Percentiles rank a stretch among this genome's conserved stretches.
These are phyloP conservation scores for Erethizon dorsatum DNA, from an alignment of 2,797 vertebrate species.

Conservation along the genomic window DNA sequence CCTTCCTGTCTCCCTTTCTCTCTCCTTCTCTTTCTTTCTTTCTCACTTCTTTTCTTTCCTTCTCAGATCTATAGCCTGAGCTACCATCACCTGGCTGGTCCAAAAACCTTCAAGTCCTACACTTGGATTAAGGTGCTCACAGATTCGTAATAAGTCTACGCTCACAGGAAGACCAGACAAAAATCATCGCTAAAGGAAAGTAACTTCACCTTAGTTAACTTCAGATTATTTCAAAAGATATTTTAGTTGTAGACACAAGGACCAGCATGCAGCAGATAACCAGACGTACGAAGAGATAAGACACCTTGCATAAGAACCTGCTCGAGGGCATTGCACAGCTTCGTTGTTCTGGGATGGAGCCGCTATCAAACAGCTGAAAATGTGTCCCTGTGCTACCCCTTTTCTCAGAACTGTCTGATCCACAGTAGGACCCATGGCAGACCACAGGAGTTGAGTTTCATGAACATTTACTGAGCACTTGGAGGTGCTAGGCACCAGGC, in stretches of 20 bases:
- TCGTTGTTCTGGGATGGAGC: neutral
- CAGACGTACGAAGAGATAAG: neutral
- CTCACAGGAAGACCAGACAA: neutral
- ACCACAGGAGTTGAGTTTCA: neutral
- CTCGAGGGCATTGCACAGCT: neutral
- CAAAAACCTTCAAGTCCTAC: neutral
- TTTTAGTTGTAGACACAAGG: neutral
- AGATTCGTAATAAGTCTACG: neutral
- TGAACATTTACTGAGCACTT: neutral
- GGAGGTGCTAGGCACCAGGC: neutral
- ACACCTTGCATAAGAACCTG: neutral
- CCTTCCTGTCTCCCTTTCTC: neutral
- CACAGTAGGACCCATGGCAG: neutral
- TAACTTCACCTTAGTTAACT: neutral
- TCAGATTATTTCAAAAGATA: neutral
- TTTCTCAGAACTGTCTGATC: neutral
- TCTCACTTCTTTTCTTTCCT: neutral
- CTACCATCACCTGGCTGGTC: neutral
- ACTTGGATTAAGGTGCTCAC: neutral
- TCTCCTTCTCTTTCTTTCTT: accelerated
- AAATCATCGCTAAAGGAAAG: neutral
- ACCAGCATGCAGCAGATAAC: neutral
- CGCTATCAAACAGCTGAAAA: neutral
- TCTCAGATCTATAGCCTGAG: neutral
- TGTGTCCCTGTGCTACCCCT: neutral